A percentile compares a stretch with the other conserved stretches of the same genome.
These are phyloP conservation scores for Peribatodes rhomboidaria DNA, from an alignment of 2,888 invertebrate genomes.

Conservation along the genomic window DNA sequence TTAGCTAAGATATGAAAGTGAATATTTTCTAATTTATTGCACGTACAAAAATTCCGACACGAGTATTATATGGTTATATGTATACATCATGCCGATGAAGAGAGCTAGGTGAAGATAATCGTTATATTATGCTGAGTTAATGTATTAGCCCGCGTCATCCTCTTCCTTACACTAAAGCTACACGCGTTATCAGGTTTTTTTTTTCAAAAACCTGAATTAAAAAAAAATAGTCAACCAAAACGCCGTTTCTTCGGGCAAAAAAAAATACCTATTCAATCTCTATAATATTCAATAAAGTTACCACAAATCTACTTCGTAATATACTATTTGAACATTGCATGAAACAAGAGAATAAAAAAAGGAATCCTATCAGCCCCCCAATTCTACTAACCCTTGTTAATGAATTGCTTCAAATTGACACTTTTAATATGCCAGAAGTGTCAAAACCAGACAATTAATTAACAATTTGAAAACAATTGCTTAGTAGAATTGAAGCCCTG, in stretches of 20 bases:
- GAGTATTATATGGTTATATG: constrained; percentile 30
- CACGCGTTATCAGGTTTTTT: constrained; percentile 20
- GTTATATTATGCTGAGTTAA: constrained; percentile 34
- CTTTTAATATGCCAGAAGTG: too few relatives aligned
- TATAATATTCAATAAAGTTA: background rate
- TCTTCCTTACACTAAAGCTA: constrained; percentile 13
- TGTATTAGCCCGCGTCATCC: constrained; percentile 35
- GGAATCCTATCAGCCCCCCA: constrained; percentile 24
- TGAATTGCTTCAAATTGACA: too few relatives aligned
- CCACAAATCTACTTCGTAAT: constrained; percentile 15
- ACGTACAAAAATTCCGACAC: constrained; percentile 81
- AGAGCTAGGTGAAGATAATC: constrained; percentile 40
- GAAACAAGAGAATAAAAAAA: constrained; percentile 18
- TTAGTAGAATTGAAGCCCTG: too few relatives aligned
- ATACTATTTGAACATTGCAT: constrained; percentile 11
- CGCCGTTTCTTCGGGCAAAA: constrained; percentile 41
- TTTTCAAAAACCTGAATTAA: constrained; percentile 37
- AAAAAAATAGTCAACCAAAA: constrained; percentile 35
- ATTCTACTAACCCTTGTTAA: too few relatives aligned
- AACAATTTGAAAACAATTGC: too few relatives aligned
- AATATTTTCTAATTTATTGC: constrained; percentile 78
- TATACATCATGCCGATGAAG: constrained; percentile 37
- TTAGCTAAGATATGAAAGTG: constrained; percentile 84
- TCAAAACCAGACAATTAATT: too few relatives aligned
- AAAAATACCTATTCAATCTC: constrained; percentile 32